Evolutionary conservation across 2,113 vertebrate genomes (phyloP), one percentile per base, ranked within the genome.

Genomic region (Eulemur macaco): DNA sequence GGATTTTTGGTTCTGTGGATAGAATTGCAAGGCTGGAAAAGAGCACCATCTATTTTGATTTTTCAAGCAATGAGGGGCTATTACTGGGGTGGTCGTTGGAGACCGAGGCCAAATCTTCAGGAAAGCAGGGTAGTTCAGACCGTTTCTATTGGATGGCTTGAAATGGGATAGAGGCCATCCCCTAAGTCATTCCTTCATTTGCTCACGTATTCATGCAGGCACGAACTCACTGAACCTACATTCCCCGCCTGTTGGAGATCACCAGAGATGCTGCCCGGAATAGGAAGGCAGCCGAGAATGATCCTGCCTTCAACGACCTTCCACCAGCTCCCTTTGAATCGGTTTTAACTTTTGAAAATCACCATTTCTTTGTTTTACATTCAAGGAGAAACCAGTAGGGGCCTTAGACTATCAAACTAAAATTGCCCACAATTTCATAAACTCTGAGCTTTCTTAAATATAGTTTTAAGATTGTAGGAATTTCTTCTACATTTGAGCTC

Each of bases 341-440:
- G 29, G 18, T 64, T 63, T 88, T 84, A 63, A 80, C 52, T 88
- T 91, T 12, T 18, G 5, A 73, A 86, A 84, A 81, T 81, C 52
- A 45, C 47, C 27, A 85, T 74, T 83, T 58, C 84, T 97, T 76
- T 81, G 29, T 52, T 89, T n/a, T 50, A 50, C n/a, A 37, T 47
- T 87, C 10, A 45, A 52, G 83, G 74, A 82, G 78, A 87, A 42
- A 78, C 39, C 37, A 45, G 6, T 34, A 73, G 23, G 21, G n/a
- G 27, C 3, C 1, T 27, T 91, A 42, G 34, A 34, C 27, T 87
- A 77, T 66, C 8, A 50, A 60, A 42, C n/a, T 34, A 37, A 81
- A 52, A 52, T n/a, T 54, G 77, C 17, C 47, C 21, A 8, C 66
- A 8, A 71, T 93, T 85, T 66, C 54, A 39, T 27, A 81, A 81